These are phyloP conservation scores for Eremophila alpestris DNA, from an alignment of 2,797 vertebrate genomes.

Conservation along the genomic window DNA sequence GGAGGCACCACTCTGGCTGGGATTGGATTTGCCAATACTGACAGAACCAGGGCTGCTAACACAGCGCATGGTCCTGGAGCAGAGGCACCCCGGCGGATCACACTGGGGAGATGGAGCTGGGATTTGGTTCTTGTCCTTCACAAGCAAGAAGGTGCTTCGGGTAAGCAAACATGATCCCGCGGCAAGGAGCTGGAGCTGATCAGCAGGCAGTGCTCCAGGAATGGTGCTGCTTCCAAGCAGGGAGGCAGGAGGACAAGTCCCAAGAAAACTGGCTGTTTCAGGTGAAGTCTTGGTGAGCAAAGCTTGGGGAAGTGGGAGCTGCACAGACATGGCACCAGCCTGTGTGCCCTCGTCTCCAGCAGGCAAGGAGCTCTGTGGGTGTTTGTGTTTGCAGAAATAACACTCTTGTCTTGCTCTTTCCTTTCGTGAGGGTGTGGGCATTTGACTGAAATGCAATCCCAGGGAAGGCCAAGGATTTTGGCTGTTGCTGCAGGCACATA, in stretches of 20 bases:
- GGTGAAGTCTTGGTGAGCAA: neutral
- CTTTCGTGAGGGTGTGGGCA: neutral
- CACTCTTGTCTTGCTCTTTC: neutral
- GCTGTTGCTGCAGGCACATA: neutral
- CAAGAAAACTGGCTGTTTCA: neutral
- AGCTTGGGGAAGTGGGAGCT: neutral
- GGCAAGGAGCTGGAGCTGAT: neutral
- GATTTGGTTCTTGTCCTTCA: neutral
- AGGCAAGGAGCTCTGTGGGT: neutral
- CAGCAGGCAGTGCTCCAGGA: accelerated
- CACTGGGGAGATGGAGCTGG: neutral
- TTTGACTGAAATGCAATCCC: neutral
- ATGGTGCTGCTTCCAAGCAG: neutral
- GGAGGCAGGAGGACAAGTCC: neutral
- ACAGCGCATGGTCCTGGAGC: accelerated
- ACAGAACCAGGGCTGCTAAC: neutral
- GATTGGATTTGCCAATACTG: neutral
- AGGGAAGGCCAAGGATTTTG: neutral
- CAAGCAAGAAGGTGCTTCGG: neutral
- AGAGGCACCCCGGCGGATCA: neutral
- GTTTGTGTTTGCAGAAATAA: neutral
- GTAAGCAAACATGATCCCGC: accelerated
- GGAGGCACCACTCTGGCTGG: neutral
- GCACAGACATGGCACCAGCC: neutral
- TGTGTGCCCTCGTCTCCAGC: neutral